Evolutionary conservation across 2,113 vertebrate genomes (phyloP).

Genomic region (Ictalurus punctatus): DNA sequence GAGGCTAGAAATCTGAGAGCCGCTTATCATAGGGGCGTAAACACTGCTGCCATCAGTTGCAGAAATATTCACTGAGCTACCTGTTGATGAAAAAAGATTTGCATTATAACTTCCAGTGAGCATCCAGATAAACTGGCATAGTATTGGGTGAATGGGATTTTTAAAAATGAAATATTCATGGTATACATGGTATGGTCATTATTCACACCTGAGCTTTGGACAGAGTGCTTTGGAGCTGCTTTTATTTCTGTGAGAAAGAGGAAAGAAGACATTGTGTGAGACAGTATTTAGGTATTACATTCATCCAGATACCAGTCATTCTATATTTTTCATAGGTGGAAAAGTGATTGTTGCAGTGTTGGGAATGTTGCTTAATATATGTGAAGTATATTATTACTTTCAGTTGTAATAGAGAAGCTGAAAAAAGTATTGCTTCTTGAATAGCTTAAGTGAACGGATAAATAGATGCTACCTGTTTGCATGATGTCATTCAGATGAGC

Average conservation of each 20-base stretch:
- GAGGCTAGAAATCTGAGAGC: background rate
- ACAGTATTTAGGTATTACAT: background rate
- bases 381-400: background rate
- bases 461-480: background rate
- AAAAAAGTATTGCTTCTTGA: background rate
- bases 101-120: background rate
- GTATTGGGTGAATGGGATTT: background rate
- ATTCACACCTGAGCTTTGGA: background rate
- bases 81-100: slow-evolving; percentile 10
- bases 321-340: too few relatives aligned
- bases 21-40: background rate
- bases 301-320: background rate
- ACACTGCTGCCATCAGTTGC: background rate
- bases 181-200: background rate
- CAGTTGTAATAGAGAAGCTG: background rate
- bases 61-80: background rate
- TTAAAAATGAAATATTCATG: background rate
- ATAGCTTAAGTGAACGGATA: too few relatives aligned
- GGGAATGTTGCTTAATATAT: background rate
- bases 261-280: background rate
- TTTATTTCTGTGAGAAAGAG: background rate
- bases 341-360: background rate
- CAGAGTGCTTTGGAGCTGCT: background rate
- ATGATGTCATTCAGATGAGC: too few relatives aligned
- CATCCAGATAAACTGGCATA: background rate